phyloP scores from a whole-genome alignment of 2,113 vertebrate species.

The Coracopsis vasa region DNA sequence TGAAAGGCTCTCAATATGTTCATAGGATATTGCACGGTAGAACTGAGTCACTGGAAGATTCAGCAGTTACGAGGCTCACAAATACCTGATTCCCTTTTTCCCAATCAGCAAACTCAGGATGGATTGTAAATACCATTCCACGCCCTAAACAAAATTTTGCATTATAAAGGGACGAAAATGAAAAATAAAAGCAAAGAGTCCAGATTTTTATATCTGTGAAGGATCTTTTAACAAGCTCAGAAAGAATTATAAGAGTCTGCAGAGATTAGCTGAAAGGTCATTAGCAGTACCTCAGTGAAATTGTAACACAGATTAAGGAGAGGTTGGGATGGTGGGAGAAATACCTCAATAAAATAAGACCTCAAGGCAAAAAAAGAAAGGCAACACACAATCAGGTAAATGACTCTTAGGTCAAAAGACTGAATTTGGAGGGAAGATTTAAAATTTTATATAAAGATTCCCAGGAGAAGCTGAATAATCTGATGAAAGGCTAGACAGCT shows the following conservation, averaged over 20 bases:
- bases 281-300: neutral
- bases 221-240: neutral
- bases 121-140: neutral
- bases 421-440: neutral
- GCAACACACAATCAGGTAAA: neutral
- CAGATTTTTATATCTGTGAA: neutral
- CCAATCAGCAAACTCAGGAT: neutral
- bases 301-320: neutral
- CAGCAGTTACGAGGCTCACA: neutral
- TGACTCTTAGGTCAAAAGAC: neutral
- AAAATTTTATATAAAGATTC: neutral
- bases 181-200: neutral
- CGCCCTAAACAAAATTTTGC: neutral
- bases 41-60: neutral
- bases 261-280: neutral
- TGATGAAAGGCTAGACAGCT: neutral
- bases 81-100: neutral
- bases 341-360: neutral
- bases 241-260: neutral
- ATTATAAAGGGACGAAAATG: neutral
- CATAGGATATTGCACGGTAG: neutral
- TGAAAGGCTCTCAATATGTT: neutral
- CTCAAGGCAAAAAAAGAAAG: neutral
- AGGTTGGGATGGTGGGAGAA: fast-evolving
- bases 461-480: neutral